Evolutionary conservation across 2,888 invertebrate genomes (phyloP).

Genomic region (Drosophila mettleri): DNA sequence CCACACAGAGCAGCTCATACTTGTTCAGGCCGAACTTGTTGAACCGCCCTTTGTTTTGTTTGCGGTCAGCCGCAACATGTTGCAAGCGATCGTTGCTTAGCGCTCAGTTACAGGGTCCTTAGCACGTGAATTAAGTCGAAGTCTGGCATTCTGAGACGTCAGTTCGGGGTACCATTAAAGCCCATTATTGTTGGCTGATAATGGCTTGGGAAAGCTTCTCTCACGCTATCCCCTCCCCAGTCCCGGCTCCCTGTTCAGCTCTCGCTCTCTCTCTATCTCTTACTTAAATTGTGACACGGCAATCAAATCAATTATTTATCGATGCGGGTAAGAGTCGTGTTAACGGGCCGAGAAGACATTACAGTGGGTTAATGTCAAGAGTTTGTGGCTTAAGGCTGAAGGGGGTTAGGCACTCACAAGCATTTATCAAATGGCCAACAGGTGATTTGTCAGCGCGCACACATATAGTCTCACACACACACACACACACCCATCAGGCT

Average conservation of each 20-base stretch:
- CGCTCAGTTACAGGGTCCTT: conserved; percentile 41
- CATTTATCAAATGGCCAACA: conserved; percentile 47
- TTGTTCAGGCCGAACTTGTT: not conserved
- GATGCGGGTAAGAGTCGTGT: conserved; percentile 73
- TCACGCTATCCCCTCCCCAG: not conserved
- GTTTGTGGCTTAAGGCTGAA: conserved; percentile 33
- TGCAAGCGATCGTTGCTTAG: conserved; percentile 34
- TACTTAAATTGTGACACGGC: conserved; percentile 59
- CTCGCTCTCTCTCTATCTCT: conserved; percentile 15
- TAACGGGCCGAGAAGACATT: conserved; percentile 28
- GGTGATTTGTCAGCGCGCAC: conserved; percentile 54
- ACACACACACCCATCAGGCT: conserved; percentile 44
- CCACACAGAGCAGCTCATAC: not conserved
- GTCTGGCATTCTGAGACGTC: conserved; percentile 24
- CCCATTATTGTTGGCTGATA: conserved; percentile 51
- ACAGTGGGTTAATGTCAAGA: conserved; percentile 53
- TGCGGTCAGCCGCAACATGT: conserved; percentile 45
- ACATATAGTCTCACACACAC: conserved; percentile 7
- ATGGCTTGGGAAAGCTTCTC: conserved; percentile 66
- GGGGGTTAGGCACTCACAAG: not conserved
- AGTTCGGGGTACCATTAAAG: conserved; percentile 40
- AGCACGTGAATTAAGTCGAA: conserved; percentile 28
- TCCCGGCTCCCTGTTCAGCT: not conserved
- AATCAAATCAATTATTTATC: conserved; percentile 74
- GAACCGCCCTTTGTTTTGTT: conserved; percentile 24